Conservation (phyloP, 2,797 vertebrate genomes). For the Enteromius fasciolatus region DNA sequence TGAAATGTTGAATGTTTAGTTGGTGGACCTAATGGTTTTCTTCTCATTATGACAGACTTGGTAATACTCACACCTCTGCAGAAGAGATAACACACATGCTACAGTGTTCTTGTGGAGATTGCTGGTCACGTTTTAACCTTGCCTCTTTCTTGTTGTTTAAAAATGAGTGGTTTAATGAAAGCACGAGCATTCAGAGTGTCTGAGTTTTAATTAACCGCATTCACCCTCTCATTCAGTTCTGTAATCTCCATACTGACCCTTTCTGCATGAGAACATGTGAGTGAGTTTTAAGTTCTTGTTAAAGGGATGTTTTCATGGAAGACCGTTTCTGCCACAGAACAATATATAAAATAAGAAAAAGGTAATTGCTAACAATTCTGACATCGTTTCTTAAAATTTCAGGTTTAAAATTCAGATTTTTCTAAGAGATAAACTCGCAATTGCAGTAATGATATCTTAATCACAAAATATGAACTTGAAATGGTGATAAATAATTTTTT, state of each 20-base stretch:
- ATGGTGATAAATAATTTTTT: neutral
- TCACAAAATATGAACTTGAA: neutral
- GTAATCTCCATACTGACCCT: conserved; percentile 10
- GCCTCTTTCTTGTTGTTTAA: conserved; percentile 4
- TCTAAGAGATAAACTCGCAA: neutral
- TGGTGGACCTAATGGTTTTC: conserved; percentile 11
- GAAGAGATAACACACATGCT: neutral
- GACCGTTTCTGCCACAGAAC: too few relatives aligned
- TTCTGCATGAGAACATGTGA: neutral
- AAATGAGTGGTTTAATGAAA: conserved; percentile 24
- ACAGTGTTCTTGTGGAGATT: conserved; percentile 9
- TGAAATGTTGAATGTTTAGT: conserved; percentile 15
- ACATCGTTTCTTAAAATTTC: neutral
- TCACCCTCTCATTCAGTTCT: conserved; percentile 14
- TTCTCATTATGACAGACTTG: conserved; percentile 21
- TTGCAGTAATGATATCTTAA: neutral
- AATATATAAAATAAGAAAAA: neutral
- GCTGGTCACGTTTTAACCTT: neutral
- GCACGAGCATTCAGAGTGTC: conserved; percentile 30
- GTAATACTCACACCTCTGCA: conserved; percentile 12
- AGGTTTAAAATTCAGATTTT: neutral
- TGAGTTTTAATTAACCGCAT: conserved; percentile 40
- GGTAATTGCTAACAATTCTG: neutral
- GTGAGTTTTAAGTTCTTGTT: neutral
- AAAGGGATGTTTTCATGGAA: neutral